Conservation (phyloP, 2,113 vertebrate genomes). For the Ochotona princeps region DNA sequence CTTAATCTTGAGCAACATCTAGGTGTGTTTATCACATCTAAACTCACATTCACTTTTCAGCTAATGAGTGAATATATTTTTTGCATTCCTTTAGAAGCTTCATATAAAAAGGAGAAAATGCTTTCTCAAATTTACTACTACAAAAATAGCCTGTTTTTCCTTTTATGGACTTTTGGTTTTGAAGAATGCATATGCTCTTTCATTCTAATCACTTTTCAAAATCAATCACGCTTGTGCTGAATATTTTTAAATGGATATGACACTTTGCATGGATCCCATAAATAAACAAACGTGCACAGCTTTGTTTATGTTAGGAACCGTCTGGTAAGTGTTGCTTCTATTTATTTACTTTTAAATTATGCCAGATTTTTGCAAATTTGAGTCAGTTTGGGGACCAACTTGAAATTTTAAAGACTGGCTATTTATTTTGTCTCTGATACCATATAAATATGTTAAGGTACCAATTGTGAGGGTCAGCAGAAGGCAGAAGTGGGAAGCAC, state of each 20-base stretch:
- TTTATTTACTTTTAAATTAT: constrained; percentile 84
- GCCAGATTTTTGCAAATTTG: constrained; percentile 80
- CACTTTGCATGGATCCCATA: constrained; percentile 80
- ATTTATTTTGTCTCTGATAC: constrained; percentile 69
- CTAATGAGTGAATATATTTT: constrained; percentile 16
- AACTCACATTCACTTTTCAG: neutral
- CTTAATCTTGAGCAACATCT: neutral
- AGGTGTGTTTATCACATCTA: neutral
- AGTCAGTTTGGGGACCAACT: constrained; percentile 78
- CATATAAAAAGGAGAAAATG: constrained; percentile 18
- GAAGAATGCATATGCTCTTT: constrained; percentile 29
- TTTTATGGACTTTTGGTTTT: constrained; percentile 54
- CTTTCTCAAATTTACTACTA: constrained; percentile 36
- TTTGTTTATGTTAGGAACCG: constrained; percentile 79
- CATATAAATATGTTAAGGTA: constrained; percentile 54
- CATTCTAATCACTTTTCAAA: constrained; percentile 69
- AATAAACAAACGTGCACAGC: constrained; percentile 83
- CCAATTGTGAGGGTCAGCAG: constrained; percentile 33
- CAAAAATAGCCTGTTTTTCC: constrained; percentile 4
- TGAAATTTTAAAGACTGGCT: constrained; percentile 75
- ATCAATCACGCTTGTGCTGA: constrained; percentile 76
- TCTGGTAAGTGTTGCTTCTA: constrained; percentile 82
- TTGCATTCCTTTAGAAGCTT: constrained; percentile 28
- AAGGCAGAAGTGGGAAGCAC: constrained; percentile 27
- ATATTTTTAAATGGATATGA: constrained; percentile 80